Percentiles rank a stretch among this genome's conserved stretches.
phyloP scores from a whole-genome alignment of 2,888 invertebrate species.

The Piscicola geometra region DNA sequence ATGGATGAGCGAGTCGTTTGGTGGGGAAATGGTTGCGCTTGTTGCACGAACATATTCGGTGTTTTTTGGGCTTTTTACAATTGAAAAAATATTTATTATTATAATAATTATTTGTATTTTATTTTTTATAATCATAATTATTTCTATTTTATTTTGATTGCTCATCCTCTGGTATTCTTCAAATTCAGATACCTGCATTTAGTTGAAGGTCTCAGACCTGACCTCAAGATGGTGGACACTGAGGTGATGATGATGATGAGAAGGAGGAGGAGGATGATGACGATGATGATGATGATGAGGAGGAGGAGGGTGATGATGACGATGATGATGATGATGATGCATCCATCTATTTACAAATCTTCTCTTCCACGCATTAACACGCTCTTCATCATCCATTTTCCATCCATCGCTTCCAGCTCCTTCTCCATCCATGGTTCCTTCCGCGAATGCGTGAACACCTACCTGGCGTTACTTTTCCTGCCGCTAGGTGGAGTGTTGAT shows the following conservation, averaged over 20 bases:
- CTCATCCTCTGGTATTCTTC: too few relatives aligned
- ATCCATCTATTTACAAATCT: background rate
- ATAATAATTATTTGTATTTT: too few relatives aligned
- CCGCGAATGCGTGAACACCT: conserved; percentile 47
- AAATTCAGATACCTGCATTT: conserved; percentile 50
- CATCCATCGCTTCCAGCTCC: conserved; percentile 48
- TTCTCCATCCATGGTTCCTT: conserved; percentile 52
- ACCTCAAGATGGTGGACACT: conserved; percentile 50
- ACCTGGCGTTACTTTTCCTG: conserved; percentile 49
- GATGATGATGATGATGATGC: conserved; percentile 46
- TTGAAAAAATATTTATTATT: too few relatives aligned
- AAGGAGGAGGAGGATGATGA: too few relatives aligned
- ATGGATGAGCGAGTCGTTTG: too few relatives aligned
- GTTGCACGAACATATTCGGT: too few relatives aligned
- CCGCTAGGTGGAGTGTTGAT: conserved; percentile 46
- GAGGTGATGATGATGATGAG: conserved; percentile 47
- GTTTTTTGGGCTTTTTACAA: too few relatives aligned
- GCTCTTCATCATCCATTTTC: background rate
- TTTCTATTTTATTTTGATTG: too few relatives aligned
- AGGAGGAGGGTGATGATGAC: conserved; percentile 48
- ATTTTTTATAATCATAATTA: background rate
- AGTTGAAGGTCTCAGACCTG: conserved; percentile 50
- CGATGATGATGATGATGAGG: conserved; percentile 51
- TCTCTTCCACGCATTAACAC: background rate
- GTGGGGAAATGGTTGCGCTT: too few relatives aligned